A percentile compares a stretch with the other conserved stretches of the same genome.
These are phyloP conservation scores for Ophion slaviceki DNA, from an alignment of 2,888 invertebrate genomes.

Conservation along the genomic window DNA sequence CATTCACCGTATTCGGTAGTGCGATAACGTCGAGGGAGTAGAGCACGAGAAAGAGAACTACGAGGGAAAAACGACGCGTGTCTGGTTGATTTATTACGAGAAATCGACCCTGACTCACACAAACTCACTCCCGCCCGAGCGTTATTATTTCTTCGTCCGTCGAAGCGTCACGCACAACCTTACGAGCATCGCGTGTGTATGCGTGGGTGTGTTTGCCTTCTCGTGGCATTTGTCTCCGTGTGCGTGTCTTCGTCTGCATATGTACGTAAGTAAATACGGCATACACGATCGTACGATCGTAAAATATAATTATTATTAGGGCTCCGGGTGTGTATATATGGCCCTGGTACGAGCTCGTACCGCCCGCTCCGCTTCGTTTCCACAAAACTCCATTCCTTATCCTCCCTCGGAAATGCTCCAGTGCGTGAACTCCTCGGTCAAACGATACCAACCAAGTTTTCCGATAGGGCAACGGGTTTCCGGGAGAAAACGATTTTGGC, in stretches of 20 bases:
- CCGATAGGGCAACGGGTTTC: constrained; percentile 15
- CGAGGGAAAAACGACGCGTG: constrained; percentile 60
- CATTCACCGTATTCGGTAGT: neutral
- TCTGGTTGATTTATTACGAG: constrained; percentile 68
- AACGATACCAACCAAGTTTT: constrained; percentile 33
- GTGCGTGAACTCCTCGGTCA: constrained; percentile 27
- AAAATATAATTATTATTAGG: constrained; percentile 69
- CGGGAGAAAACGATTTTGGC: neutral
- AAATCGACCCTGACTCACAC: constrained; percentile 67
- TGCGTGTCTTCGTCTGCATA: neutral
- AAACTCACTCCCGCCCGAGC: constrained; percentile 43
- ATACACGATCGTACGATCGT: constrained; percentile 62
- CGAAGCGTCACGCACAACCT: constrained; percentile 64
- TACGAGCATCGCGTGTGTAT: constrained; percentile 2
- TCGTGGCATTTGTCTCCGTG: neutral
- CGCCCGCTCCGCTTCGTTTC: constrained; percentile 52
- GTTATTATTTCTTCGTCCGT: constrained; percentile 69
- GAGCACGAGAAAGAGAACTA: neutral
- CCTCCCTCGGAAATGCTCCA: constrained; percentile 9
- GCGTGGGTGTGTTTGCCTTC: neutral
- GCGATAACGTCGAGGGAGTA: constrained; percentile 35
- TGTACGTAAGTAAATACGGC: constrained; percentile 18
- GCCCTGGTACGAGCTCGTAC: constrained; percentile 68
- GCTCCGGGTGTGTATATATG: constrained; percentile 58
- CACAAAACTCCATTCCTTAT: constrained; percentile 28